Conservation (phyloP, 2,797 vertebrate genomes). For the Anguilla marmorata region DNA sequence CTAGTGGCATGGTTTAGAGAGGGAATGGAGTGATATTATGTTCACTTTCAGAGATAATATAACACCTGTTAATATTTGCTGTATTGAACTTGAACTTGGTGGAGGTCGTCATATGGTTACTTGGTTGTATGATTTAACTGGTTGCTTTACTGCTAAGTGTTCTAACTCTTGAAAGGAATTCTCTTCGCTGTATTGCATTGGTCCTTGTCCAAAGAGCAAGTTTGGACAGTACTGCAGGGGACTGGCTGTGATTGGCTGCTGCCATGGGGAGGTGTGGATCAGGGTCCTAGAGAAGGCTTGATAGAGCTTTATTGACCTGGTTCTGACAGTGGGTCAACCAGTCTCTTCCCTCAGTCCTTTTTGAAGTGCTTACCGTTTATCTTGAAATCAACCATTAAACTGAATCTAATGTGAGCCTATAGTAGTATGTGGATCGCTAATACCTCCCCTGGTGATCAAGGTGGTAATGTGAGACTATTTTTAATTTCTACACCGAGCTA, state of each 20-base stretch:
- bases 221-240: background rate
- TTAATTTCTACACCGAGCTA: background rate
- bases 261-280: background rate
- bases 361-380: slow-evolving; percentile 1
- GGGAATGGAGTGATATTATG: background rate
- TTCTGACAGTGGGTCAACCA: background rate
- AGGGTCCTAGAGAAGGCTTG: background rate
- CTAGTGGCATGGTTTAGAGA: background rate
- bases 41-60: background rate
- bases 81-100: background rate
- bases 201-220: background rate
- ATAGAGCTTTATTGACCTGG: background rate
- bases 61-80: background rate
- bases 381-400: slow-evolving; percentile 2
- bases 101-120: background rate
- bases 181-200: background rate
- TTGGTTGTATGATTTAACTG: background rate
- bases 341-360: background rate
- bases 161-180: background rate
- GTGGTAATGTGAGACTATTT: background rate
- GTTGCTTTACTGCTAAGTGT: background rate
- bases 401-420: background rate
- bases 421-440: background rate
- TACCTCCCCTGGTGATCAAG: background rate
- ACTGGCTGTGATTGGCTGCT: background rate